phyloP scores from a whole-genome alignment of 2,797 vertebrate species.

The Ispidina lecontei region DNA sequence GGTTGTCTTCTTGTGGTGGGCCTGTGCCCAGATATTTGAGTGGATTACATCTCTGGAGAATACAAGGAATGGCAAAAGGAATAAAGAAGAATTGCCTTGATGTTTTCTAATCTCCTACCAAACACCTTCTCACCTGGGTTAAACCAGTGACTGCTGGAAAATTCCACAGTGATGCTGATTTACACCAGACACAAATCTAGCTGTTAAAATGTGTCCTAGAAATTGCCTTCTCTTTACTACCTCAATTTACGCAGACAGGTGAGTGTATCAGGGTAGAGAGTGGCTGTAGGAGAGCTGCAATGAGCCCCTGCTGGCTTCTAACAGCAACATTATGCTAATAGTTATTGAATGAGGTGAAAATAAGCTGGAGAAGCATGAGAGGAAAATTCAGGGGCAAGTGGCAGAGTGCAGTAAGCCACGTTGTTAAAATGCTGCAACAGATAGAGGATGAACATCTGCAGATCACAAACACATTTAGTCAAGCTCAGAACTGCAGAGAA shows the following conservation, averaged over 20 bases:
- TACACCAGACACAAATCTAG: not conserved
- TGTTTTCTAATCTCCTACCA: not conserved
- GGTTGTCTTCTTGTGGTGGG: not conserved
- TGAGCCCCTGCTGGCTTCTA: conserved; percentile 40
- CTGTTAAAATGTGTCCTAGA: conserved; percentile 13
- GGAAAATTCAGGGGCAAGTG: conserved; percentile 46
- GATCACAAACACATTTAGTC: conserved; percentile 52
- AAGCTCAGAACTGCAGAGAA: not conserved
- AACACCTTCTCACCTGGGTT: not conserved
- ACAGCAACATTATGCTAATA: conserved; percentile 53
- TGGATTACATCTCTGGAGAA: not conserved
- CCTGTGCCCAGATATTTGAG: not conserved
- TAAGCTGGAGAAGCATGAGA: conserved; percentile 34
- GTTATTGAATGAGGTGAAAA: conserved; percentile 52
- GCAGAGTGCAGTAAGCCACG: not conserved
- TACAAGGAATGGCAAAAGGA: not conserved
- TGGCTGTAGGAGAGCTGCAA: not conserved
- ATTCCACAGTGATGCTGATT: not conserved
- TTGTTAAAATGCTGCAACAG: conserved; percentile 40
- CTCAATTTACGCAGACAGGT: conserved; percentile 11
- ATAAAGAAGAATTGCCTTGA: not conserved
- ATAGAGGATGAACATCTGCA: conserved; percentile 23
- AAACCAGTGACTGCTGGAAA: not conserved
- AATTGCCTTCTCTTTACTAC: conserved; percentile 30
- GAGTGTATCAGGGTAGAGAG: not conserved